Conservation (phyloP, 2,888 invertebrate genomes). For the Timema cristinae region DNA sequence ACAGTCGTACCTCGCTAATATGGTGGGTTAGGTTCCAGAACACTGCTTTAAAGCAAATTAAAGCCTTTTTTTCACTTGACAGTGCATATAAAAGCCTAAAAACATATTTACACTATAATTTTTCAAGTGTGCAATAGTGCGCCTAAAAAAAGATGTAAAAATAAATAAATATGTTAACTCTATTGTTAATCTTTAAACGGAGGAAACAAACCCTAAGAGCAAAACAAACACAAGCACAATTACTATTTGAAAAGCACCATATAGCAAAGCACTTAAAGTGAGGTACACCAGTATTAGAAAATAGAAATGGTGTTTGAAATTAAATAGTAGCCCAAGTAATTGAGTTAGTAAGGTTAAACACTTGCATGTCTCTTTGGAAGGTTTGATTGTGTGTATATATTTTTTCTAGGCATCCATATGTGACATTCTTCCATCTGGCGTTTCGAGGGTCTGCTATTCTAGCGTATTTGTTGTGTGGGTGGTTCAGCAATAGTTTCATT, state of each 20-base stretch:
- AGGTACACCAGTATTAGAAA: neutral
- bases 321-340: slow-evolving; percentile 22
- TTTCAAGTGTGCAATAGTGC: too few species aligned
- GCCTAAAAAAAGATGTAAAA: too few species aligned
- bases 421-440: slow-evolving; percentile 85
- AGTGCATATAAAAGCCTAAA: too few species aligned
- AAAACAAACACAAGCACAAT: neutral
- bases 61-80: too few species aligned
- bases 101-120: too few species aligned
- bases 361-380: slow-evolving; percentile 5
- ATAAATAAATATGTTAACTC: too few species aligned
- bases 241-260: too few species aligned
- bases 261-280: too few species aligned
- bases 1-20: too few species aligned
- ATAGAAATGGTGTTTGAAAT: slow-evolving; percentile 19
- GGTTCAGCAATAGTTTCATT: slow-evolving; percentile 90
- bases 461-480: slow-evolving; percentile 84
- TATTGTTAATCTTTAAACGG: too few species aligned
- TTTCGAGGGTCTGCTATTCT: slow-evolving; percentile 82
- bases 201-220: neutral
- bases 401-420: slow-evolving; percentile 79
- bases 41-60: too few species aligned
- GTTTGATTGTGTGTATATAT: slow-evolving; percentile 23
- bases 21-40: too few species aligned
- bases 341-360: neutral